A percentile compares a stretch with the other conserved stretches of the same genome.
Evolutionary conservation across 2,888 invertebrate species (phyloP).

Genomic region (Neria commutata): DNA sequence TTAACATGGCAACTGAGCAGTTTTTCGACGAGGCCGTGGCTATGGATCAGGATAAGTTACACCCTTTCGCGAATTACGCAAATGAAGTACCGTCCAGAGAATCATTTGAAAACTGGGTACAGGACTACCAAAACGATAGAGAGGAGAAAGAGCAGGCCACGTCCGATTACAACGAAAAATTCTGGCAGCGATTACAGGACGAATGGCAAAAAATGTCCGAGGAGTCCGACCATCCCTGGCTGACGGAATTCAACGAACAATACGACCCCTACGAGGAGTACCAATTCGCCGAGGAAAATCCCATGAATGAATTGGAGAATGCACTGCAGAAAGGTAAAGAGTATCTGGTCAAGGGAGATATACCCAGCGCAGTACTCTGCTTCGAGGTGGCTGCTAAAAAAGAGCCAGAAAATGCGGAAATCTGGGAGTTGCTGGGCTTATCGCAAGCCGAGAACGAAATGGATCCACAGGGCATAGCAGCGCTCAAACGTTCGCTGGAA

Average conservation of each 20-base stretch:
- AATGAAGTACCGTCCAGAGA: constrained; percentile 35
- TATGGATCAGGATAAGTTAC: too few relatives aligned
- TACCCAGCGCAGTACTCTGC: constrained; percentile 93
- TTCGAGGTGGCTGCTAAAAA: constrained; percentile 95
- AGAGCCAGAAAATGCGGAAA: constrained; percentile 77
- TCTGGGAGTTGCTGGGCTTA: constrained; percentile 87
- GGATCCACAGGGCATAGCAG: constrained; percentile 92
- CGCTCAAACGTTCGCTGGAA: constrained; percentile 82
- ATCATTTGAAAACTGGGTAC: constrained; percentile 56
- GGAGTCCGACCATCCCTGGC: constrained; percentile 71
- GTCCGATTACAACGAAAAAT: constrained; percentile 67
- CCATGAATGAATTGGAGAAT: constrained; percentile 76
- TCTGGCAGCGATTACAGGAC: constrained; percentile 72
- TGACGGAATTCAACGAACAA: constrained; percentile 70
- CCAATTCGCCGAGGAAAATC: constrained; percentile 74
- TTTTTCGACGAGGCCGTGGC: constrained; percentile 17
- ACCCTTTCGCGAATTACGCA: neutral
- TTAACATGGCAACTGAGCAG: constrained; percentile 35
- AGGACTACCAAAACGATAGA: constrained; percentile 66
- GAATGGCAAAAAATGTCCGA: constrained; percentile 81
- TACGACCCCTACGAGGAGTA: constrained; percentile 69
- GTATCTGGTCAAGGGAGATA: constrained; percentile 82
- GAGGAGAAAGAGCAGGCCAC: constrained; percentile 68
- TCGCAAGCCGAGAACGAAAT: constrained; percentile 98
- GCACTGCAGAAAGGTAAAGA: constrained; percentile 86